Evolutionary conservation across 1,140 invertebrate genomes (phyloP), one percentile per base, ranked within the genome.

Genomic region (Harpegnathos saltator): DNA sequence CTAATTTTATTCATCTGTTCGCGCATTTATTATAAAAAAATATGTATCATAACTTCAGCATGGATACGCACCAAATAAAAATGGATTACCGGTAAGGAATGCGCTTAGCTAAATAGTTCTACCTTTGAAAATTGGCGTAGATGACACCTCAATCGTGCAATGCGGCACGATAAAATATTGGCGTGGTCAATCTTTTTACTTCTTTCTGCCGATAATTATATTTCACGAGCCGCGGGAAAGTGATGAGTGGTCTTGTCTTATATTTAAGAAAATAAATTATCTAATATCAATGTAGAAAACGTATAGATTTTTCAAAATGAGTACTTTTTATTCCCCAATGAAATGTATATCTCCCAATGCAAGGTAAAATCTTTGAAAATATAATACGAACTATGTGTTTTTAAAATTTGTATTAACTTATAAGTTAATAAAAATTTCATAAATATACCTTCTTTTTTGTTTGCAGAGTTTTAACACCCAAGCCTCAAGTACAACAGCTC

Each of bases 401-500:
- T 17, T 33, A 1, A 5, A 33, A 33, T 1, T 48, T 5, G 54
- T 17, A 0, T 22, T 15, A 63, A 50, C 38, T n/a, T 44, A 26
- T 5, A 65, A 22, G 26, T 14, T 44, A 2, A 50, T 33, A 3
- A 33, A 1, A 48, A 33, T 33, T n/a, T n/a, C 22, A 29, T 19
- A 54, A 29, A 62, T 54, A 63, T 22, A 68, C n/a, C n/a, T n/a
- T n/a, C n/a, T 82, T 19, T 22, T 65, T 58, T 66, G 63, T 66
- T 90, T 75, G 2, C 52, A 93, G 92, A 75, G 85, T 92, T 72
- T 81, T 93, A 38, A 91, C 92, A 22, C 88, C 92, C 4, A 93
- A 92, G 68, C 92, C 92, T 17, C 91, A 93, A 69, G 92, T 93
- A 7, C 88, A 93, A 62, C 92, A 93, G 80, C 90, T 90, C 14